Evolutionary conservation across 2,113 vertebrate species (phyloP), one percentile per base, ranked within the genome.

Genomic region (Sakesphorus luctuosus): DNA sequence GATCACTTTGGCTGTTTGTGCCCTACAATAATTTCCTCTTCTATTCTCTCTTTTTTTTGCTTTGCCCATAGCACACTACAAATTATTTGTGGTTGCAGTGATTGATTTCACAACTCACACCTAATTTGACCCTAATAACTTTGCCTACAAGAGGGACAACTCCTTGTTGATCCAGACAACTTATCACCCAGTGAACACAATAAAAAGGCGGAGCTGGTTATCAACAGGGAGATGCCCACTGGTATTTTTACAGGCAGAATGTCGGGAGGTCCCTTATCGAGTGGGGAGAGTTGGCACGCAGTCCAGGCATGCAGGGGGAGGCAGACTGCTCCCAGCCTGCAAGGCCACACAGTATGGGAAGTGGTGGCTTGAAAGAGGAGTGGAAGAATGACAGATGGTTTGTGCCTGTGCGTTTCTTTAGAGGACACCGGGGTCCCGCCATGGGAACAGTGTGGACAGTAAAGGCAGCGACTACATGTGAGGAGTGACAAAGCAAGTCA

Each of bases 401-500:
- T 95, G 88, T 81, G 95, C 87, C 96, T 97, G 96, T 83, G 92
- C 69, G 33, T 96, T 97, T 97, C 93, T 92, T 87, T 50, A 71
- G 90, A 95, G 95, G 96, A 97, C 90, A 89, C 81, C 5, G 26
- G 86, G 82, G 69, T 90, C 85, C 82, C 73, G 65, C 96, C 96
- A 82, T 97, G 96, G 97, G 97, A 97, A 98, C 91, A 73, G 95
- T 29, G 18, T 93, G 95, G 95, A 96, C 95, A 89, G 95, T 93
- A 92, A 97, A 96, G 77, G 95, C 90, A 93, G 91, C 3, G 46
- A 82, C 95, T 90, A 61, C 72, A 97, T 15, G 96, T 96, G 97
- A 97, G 76, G 96, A 97, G 96, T 95, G 97, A 97, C 96, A 97
- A 91, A 97, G 93, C 95, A 96, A 97, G 88, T 93, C 95, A 98